Evolutionary conservation across 1,140 invertebrate genomes (phyloP), one percentile per base, ranked within the genome.

Genomic region (Pentalonia nigronervosa): DNA sequence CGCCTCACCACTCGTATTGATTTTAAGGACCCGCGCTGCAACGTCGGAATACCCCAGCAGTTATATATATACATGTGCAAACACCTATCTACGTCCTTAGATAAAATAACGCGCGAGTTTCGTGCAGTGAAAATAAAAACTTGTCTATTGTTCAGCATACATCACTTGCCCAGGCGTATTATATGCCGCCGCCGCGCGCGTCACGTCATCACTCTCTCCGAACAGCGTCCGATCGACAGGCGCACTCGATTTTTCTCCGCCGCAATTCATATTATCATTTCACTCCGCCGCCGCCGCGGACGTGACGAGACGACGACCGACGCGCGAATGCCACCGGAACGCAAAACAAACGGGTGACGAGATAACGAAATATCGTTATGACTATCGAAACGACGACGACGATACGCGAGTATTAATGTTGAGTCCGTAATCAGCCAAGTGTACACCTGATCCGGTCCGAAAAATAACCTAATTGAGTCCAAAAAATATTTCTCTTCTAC

Each of bases 1-100:
- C 83, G 83, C 84, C 84, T 86, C 25, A 6, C 84, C 25, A 86
- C 84, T 14, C 84, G 84, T 86, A 86, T 86, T 86, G 84, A 86
- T 86, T 86, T 86, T 86, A 47, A 86, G 36, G 30, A 86, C 83
- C 21, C 83, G 25, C 34, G 76, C 50, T 34, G 36, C 41, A 45
- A 41, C 23, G 20, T 53, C 21, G 41, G 34, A 83, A 84, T 41
- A 25, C 81, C 21, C 41, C 41, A 41, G 41, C 41, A 41, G 41
- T 41, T 4, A 41, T 36, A 9, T 36, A 8, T 60, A 11, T n/a
- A 56, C 36, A 14, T 76, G n/a, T 17, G 14, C 6, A 20, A 14
- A 7, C 60, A 76, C 60, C 83, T 36, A 83, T 83, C 23, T 84
- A 36, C 36, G 23, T 36, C 3, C 36, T 9, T 41, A 41, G 83